Base-by-base conservation (phyloP, 2,797 vertebrate genomes). In the Sandelia bainsii region DNA sequence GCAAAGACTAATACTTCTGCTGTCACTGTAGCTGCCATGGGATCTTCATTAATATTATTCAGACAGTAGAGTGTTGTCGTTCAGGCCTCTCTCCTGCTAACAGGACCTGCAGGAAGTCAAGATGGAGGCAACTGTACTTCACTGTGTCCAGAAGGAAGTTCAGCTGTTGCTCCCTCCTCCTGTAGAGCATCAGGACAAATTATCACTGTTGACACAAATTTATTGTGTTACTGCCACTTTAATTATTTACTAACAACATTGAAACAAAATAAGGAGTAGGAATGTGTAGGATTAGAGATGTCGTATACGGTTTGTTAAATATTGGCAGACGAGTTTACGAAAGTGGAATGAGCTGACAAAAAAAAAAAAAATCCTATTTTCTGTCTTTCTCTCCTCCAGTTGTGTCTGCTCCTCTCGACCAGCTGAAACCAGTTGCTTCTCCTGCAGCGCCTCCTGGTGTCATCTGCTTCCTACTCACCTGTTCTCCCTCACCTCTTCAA, bases 401-500 rank as follows among this genome's bases (percentile, higher is more conserved):
- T 83, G 68, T 37, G 19, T 42, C 72, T 90, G 84, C 51, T 76
- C 77, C 25, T 63, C 70, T 48, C 60, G 37, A 56, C 78, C 44
- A 9, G 13, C 2, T 25, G 64, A 83, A 40, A 37, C 59, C 17
- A 34, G 19, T 2, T 89, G 87, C 49, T 27, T 48, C 22, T 53
- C 51, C 59, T 88, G 86, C 86, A 79, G 75, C 7, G 12, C 80
- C 20, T 4, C 81, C 73, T 71, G 59, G 34, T 86, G 58, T 64
- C 90, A 81, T 12, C 72, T 80, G 0, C 83, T 89, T 23, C 74
- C 91, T 5, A 4, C 82, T 62, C 58, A 48, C 14, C 80, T 89
- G 20, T 49, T 84, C 56, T 80, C 79, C 59, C 92, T 96, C 87
- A 94, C 95, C 79, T 92, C 91, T 84, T 93, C 92, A 81, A 95